Conservation (phyloP, 2,797 vertebrate species). For the Lepidocolaptes lacrymiger region DNA sequence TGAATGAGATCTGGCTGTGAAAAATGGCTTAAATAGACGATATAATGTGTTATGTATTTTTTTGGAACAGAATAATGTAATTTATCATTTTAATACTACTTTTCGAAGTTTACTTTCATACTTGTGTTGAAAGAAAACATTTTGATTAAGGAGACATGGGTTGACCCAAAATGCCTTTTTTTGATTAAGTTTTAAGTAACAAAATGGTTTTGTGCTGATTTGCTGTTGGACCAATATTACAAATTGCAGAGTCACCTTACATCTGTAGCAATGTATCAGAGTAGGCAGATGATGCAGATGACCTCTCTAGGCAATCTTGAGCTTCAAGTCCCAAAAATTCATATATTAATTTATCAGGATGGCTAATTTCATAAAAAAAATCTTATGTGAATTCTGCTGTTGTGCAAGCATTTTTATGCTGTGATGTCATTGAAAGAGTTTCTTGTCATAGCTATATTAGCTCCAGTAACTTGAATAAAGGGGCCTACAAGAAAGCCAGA, state of each 20-base stretch:
- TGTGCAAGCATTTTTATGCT: background rate
- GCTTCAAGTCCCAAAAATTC: background rate
- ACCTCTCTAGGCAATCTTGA: background rate
- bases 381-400: background rate
- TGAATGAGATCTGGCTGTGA: background rate
- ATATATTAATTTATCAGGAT: background rate
- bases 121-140: constrained; percentile 12
- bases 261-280: background rate
- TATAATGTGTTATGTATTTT: background rate
- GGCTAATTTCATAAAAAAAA: background rate
- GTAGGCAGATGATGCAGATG: background rate
- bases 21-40: constrained; percentile 29
- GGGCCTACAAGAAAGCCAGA: background rate
- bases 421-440: background rate
- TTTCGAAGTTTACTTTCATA: constrained; percentile 26
- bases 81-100: constrained; percentile 21
- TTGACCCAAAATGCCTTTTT: background rate
- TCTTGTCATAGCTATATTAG: background rate
- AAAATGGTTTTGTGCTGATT: background rate
- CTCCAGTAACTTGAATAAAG: background rate
- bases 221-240: background rate
- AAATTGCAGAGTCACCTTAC: background rate
- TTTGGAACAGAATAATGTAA: background rate
- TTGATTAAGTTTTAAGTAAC: constrained; percentile 2
- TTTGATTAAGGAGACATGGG: background rate